Conservation (phyloP, 2,797 vertebrate species). For the Galago senegalensis region DNA sequence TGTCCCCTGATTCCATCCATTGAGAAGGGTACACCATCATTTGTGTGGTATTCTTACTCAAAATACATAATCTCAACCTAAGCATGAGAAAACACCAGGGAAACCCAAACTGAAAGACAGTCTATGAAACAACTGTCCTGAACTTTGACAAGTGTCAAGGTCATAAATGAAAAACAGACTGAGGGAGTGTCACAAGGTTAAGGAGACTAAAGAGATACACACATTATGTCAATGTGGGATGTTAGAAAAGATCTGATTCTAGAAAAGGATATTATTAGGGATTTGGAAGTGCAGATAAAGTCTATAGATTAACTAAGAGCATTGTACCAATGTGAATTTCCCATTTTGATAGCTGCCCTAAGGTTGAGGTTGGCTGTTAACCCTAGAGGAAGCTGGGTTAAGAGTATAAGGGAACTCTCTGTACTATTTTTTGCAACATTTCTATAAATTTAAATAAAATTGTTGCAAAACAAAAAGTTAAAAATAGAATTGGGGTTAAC, state of each 20-base stretch:
- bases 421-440: not conserved
- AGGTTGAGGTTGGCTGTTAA: not conserved
- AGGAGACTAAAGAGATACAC: fast-evolving
- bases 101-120: not conserved
- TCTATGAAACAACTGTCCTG: not conserved
- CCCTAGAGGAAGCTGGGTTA: not conserved
- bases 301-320: not conserved
- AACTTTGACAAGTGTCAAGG: not conserved
- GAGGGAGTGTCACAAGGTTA: not conserved
- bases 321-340: not conserved
- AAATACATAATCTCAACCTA: not conserved
- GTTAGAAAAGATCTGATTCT: not conserved
- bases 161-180: not conserved
- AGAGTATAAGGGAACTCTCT: not conserved
- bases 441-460: not conserved
- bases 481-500: not conserved
- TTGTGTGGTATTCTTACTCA: not conserved
- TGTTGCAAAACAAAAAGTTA: slow-evolving; percentile 26
- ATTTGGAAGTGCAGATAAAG: not conserved
- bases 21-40: not conserved
- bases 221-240: fast-evolving
- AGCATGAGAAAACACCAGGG: not conserved
- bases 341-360: not conserved
- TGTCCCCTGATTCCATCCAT: fast-evolving
- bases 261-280: not conserved